Percentiles rank a stretch among this genome's conserved stretches.
phyloP scores from a whole-genome alignment of 2,113 vertebrate species.

The Boleophthalmus pectinirostris region DNA sequence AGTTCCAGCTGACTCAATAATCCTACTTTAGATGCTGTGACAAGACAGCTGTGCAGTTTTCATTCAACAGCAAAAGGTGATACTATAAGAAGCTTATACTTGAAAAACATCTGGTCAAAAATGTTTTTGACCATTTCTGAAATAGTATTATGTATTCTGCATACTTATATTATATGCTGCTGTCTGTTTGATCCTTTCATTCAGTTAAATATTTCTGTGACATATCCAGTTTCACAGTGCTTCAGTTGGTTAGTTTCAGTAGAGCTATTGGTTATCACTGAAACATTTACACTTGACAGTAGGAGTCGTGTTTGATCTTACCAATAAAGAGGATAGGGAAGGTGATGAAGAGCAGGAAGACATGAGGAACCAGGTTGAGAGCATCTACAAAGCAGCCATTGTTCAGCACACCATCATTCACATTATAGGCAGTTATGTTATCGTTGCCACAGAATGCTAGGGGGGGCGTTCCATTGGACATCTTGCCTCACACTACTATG shows the following conservation, averaged over 20 bases:
- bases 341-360: conserved; percentile 97
- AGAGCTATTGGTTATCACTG: not conserved
- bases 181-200: too few species aligned
- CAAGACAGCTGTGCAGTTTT: conserved; percentile 2
- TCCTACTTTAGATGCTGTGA: conserved; percentile 10
- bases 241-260: not conserved
- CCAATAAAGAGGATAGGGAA: conserved; percentile 98
- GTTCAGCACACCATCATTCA: conserved; percentile 82
- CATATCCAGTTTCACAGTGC: too few species aligned
- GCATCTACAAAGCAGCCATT: conserved; percentile 97
- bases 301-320: conserved; percentile 44
- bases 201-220: not conserved
- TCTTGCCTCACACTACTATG: conserved; percentile 39
- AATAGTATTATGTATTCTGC: not conserved
- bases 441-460: conserved; percentile 90
- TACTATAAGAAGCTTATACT: conserved; percentile 26
- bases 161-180: too few species aligned
- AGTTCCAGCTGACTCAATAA: not conserved
- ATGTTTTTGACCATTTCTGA: not conserved
- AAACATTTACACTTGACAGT: not conserved
- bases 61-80: conserved; percentile 23
- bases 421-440: conserved; percentile 81
- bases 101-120: conserved; percentile 25
- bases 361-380: conserved; percentile 95
- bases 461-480: conserved; percentile 79